Base-by-base conservation (phyloP, 2,797 vertebrate species). In the Catamblyrhynchus diadema region DNA sequence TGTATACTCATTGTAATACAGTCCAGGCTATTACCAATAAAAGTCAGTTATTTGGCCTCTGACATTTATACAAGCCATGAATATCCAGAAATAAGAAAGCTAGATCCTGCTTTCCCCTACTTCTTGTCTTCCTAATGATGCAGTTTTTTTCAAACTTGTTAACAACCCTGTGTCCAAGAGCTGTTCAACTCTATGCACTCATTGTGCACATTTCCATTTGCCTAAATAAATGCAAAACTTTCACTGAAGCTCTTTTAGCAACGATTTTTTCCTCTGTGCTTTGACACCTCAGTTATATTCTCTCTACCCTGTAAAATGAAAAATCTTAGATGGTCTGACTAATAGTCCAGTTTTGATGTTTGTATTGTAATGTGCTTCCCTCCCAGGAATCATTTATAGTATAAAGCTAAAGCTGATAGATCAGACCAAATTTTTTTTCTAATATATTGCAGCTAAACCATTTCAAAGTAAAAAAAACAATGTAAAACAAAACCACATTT, bases 1-100 rank as follows among this genome's bases (percentile, higher is more conserved):
- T 1, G 0, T 77, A 59, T 10, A 74, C 74, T 86, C 74, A 85
- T 67, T 88, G 81, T 92, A 92, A 93, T 84, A 84, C 48, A 82
- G 88, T 94, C 71, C 77, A 88, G 71, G 78, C 67, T 93, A 70
- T 92, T 92, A 93, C 78, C 78, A 92, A 86, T 80, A 93, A 75
- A 93, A 94, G 79, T 85, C 91, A 87, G 67, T 83, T 94, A 85
- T 85, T 59, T 93, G 89, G 79, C 82, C 90, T 95, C 83, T 96
- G 78, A 93, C 90, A 93, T 96, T 94, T 93, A 90, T 44, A 88
- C 48, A 92, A 86, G 60, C 42, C 73, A 82, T 92, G 94, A 92
- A 95, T 84, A 94, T n/a, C 56, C 35, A 93, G 86, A 86, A 95
- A 92, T 88, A 93, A 77, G 85, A 92, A 94, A 86, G n/a, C 64